These are phyloP conservation scores for Falco berigora DNA, from an alignment of 2,797 vertebrate species.

Conservation along the genomic window DNA sequence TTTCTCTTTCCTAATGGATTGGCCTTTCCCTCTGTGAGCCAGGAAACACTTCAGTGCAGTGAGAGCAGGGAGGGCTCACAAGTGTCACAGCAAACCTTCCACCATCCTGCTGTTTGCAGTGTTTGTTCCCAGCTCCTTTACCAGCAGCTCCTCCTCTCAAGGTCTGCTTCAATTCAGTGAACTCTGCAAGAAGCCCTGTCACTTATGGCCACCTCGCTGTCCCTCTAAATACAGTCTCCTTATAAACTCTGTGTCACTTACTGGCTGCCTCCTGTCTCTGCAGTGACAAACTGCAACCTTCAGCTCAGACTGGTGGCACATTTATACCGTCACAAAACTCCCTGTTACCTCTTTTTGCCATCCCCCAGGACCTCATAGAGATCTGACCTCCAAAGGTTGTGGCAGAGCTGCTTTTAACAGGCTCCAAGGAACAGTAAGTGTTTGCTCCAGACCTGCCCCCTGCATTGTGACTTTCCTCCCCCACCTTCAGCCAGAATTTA, in stretches of 20 bases:
- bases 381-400: background rate
- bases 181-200: background rate
- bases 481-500: background rate
- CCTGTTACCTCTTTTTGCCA: background rate
- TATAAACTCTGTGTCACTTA: background rate
- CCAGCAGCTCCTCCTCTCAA: background rate
- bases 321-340: background rate
- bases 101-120: background rate
- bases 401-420: background rate
- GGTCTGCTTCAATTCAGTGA: background rate
- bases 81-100: background rate
- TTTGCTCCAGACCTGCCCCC: background rate
- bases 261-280: background rate
- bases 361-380: background rate
- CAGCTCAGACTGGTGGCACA: background rate
- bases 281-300: background rate
- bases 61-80: background rate
- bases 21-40: background rate
- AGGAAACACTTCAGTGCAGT: background rate
- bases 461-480: background rate
- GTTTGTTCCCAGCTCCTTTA: background rate
- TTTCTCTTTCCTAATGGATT: slow-evolving; percentile 20
- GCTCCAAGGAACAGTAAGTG: background rate
- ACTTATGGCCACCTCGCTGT: background rate
- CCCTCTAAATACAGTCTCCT: background rate